Evolutionary conservation across 2,888 invertebrate genomes (phyloP).

Genomic region (Drosophila fungiperda): DNA sequence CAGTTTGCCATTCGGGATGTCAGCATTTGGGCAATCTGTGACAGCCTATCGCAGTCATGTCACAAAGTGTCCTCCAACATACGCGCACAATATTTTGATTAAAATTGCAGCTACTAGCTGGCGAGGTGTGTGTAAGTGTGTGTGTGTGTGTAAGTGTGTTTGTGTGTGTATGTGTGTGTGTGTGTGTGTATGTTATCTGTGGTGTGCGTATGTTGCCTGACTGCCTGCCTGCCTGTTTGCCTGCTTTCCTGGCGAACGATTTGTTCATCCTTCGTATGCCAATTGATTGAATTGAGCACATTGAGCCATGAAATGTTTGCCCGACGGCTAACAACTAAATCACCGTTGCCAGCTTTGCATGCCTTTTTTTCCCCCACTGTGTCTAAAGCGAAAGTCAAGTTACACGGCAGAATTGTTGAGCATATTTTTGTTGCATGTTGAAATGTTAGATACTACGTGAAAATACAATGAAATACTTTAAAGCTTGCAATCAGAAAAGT

Average conservation of each 20-base stretch:
- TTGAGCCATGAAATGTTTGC: conserved; percentile 79
- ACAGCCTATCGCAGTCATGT: conserved; percentile 60
- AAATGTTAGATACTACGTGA: conserved; percentile 15
- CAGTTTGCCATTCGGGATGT: conserved; percentile 51
- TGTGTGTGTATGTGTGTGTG: background rate
- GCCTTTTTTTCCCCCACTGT: conserved; percentile 24
- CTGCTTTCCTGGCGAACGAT: conserved; percentile 55
- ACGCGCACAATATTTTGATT: conserved; percentile 52
- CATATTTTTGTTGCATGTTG: background rate
- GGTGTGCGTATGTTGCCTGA: conserved; percentile 13
- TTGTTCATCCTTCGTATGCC: conserved; percentile 62
- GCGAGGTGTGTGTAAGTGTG: background rate
- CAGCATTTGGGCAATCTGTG: conserved; percentile 68
- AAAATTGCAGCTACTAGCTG: conserved; percentile 52
- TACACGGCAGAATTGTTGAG: conserved; percentile 3
- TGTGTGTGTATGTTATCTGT: conserved; percentile 3
- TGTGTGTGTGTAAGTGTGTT: background rate
- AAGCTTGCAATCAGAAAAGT: background rate
- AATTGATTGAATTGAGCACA: conserved; percentile 78
- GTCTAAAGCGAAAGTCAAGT: conserved; percentile 42
- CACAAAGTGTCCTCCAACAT: conserved; percentile 50
- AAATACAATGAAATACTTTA: background rate
- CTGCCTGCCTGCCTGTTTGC: conserved; percentile 9
- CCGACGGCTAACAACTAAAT: conserved; percentile 78
- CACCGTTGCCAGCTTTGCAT: conserved; percentile 73